A percentile compares a stretch with the other conserved stretches of the same genome.
phyloP scores from a whole-genome alignment of 1,140 invertebrate species.

The Eupristina koningsbergeri region DNA sequence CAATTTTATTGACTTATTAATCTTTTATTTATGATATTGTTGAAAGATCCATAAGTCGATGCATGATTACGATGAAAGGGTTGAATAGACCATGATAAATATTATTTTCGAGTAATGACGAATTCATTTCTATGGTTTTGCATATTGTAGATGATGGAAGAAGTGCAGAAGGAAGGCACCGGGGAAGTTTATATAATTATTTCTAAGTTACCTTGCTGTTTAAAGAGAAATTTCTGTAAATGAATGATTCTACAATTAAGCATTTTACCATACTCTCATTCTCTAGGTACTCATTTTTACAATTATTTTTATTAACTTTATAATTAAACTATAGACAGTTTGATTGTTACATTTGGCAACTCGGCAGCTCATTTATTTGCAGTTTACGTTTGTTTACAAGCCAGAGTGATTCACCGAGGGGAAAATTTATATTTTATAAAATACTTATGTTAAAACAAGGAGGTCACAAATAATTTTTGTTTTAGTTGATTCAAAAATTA shows the following conservation, averaged over 20 bases:
- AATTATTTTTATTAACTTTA: conserved; percentile 28
- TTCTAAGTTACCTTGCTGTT: conserved; percentile 30
- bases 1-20: neutral
- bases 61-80: neutral
- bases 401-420: conserved; percentile 29
- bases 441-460: neutral
- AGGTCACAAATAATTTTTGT: neutral
- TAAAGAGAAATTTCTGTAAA: conserved; percentile 23
- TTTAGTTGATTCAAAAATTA: too few relatives aligned
- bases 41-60: neutral
- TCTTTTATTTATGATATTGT: neutral
- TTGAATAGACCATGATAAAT: neutral
- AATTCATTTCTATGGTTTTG: neutral
- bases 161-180: conserved; percentile 64
- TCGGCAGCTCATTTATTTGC: conserved; percentile 66
- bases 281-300: neutral
- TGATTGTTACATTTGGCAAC: conserved; percentile 70
- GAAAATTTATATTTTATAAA: neutral
- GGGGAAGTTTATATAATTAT: conserved; percentile 56
- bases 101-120: conserved; percentile 27
- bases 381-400: conserved; percentile 62
- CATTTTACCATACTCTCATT: conserved; percentile 23
- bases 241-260: conserved; percentile 36
- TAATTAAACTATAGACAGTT: conserved; percentile 62
- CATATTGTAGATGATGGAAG: conserved; percentile 14